A percentile compares a stretch with the other conserved stretches of the same genome.
Conservation (phyloP, 1,140 invertebrate species). For the Calliopsis andreniformis region DNA sequence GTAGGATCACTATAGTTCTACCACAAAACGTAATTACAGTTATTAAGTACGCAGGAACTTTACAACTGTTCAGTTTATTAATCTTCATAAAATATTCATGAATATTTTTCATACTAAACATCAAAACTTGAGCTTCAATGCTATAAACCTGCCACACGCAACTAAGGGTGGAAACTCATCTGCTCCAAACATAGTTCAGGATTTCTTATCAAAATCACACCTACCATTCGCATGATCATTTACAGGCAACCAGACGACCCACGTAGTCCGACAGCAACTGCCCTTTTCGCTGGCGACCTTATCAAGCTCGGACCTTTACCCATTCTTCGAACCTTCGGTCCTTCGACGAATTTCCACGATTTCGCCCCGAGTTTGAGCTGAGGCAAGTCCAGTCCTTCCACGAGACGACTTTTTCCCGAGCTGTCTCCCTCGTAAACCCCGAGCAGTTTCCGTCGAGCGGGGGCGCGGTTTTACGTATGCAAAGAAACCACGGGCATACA, state of each 20-base stretch:
- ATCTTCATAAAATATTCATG: too few species aligned
- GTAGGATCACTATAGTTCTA: too few species aligned
- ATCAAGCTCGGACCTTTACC: background rate
- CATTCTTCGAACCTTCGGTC: background rate
- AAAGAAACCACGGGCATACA: conserved; percentile 24
- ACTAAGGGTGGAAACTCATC: too few species aligned
- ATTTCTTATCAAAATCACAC: conserved; percentile 55
- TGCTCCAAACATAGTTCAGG: too few species aligned
- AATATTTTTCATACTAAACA: too few species aligned
- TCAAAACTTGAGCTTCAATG: too few species aligned
- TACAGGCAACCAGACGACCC: conserved; percentile 30
- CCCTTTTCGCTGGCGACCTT: background rate
- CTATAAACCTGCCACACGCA: too few species aligned
- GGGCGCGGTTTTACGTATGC: conserved; percentile 6
- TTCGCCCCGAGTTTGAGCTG: too few species aligned
- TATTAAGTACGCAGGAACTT: too few species aligned
- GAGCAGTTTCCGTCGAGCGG: background rate
- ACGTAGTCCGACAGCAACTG: background rate
- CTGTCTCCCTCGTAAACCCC: background rate
- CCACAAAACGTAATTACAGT: too few species aligned
- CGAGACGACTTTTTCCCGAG: background rate
- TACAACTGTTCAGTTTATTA: too few species aligned
- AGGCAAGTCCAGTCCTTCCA: too few species aligned
- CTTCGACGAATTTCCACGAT: background rate
- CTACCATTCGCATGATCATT: conserved; percentile 51